Evolutionary conservation across 2,113 vertebrate genomes (phyloP).

Genomic region (Taurulus bubalis): DNA sequence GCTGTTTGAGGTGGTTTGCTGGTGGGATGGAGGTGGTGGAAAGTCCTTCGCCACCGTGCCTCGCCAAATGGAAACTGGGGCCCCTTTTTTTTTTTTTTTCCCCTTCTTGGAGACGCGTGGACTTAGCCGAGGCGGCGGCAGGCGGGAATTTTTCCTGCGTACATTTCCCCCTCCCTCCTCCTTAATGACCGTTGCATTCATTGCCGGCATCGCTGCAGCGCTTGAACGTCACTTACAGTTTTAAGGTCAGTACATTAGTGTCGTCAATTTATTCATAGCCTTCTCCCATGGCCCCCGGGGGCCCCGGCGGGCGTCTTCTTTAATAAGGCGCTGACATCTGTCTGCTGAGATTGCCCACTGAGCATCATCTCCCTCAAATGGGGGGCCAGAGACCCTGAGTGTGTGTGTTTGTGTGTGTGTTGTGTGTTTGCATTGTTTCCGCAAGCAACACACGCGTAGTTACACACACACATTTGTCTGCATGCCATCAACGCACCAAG

Average conservation of each 20-base stretch:
- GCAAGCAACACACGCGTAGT: slow-evolving; percentile 5
- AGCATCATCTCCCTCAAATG: slow-evolving; percentile 66
- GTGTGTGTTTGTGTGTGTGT: slow-evolving; percentile 42
- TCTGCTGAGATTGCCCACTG: slow-evolving; percentile 64
- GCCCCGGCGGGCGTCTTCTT: slow-evolving; percentile 55
- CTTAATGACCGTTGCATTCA: slow-evolving; percentile 64
- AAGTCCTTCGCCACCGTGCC: slow-evolving; percentile 37
- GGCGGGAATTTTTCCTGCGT: slow-evolving; percentile 24
- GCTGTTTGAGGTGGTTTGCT: slow-evolving; percentile 67
- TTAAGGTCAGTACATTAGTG: slow-evolving; percentile 78
- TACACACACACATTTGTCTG: slow-evolving; percentile 33
- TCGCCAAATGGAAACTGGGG: slow-evolving; percentile 34
- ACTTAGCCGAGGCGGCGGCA: slow-evolving; percentile 6
- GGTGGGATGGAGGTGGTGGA: slow-evolving; percentile 63
- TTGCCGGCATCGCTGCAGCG: slow-evolving; percentile 48
- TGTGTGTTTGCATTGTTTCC: slow-evolving; percentile 42
- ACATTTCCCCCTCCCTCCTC: neutral
- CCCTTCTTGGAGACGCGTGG: slow-evolving; percentile 7
- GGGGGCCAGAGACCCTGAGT: slow-evolving; percentile 51
- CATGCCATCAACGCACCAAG: slow-evolving; percentile 50
- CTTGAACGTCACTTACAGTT: slow-evolving; percentile 76
- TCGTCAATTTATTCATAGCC: slow-evolving; percentile 82
- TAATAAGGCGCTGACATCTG: slow-evolving; percentile 78
- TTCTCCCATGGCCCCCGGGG: slow-evolving; percentile 43
- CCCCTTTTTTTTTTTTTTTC: slow-evolving; percentile 39